Percentiles rank a stretch among this genome's conserved stretches.
Evolutionary conservation across 2,113 vertebrate genomes (phyloP).

Genomic region (Acinonyx jubatus): DNA sequence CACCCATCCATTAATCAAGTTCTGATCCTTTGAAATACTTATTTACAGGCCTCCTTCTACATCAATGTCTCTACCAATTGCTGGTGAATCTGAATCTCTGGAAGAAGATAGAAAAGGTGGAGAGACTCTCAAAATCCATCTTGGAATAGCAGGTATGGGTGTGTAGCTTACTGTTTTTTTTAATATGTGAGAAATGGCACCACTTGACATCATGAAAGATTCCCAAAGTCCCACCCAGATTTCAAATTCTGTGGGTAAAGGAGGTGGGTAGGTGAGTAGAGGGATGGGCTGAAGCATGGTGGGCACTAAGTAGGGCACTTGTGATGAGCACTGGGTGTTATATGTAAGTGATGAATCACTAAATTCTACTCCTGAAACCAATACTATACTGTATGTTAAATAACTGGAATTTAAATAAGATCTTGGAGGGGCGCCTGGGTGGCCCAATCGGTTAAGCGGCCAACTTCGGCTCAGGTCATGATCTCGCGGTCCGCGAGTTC

Average conservation of each 20-base stretch:
- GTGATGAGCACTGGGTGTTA: too few species aligned
- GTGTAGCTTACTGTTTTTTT: not conserved
- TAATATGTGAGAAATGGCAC: not conserved
- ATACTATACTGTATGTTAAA: too few species aligned
- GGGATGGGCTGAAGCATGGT: too few species aligned
- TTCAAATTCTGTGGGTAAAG: not conserved
- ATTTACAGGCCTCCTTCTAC: slow-evolving; percentile 92
- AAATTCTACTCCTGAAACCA: too few species aligned
- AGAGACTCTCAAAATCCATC: slow-evolving; percentile 87
- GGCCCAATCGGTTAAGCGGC: too few species aligned
- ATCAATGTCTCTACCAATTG: slow-evolving; percentile 90
- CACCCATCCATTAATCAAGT: not conserved
- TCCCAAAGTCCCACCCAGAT: not conserved
- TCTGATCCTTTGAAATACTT: slow-evolving; percentile 49
- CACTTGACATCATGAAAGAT: not conserved
- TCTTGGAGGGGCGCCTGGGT: too few species aligned
- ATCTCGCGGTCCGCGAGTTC: too few species aligned
- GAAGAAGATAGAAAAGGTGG: slow-evolving; percentile 93
- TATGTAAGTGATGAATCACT: too few species aligned
- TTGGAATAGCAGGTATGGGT: slow-evolving; percentile 85
- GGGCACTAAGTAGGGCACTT: too few species aligned
- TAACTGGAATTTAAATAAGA: too few species aligned
- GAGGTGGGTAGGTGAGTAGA: too few species aligned
- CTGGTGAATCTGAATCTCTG: slow-evolving; percentile 89
- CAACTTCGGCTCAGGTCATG: too few species aligned